phyloP scores from a whole-genome alignment of 2,888 invertebrate species.

The Netelia melanura region DNA sequence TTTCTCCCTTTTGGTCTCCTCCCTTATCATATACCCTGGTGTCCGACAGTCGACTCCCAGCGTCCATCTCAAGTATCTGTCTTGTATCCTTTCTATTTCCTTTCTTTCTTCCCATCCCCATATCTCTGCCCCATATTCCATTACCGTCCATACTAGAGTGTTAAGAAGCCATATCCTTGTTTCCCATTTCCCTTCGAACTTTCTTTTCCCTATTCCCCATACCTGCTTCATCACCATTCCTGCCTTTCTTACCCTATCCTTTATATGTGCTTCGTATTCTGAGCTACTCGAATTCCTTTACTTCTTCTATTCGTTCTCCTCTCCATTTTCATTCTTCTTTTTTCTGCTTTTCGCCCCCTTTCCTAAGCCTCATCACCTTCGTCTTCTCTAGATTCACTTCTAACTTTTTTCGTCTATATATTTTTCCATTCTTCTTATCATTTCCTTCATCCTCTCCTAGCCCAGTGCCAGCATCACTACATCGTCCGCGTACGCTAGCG shows the following conservation, averaged over 20 bases:
- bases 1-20: not conserved
- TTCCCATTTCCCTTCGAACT: not conserved
- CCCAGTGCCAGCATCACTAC: conserved; percentile 14
- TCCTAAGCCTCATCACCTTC: conserved; percentile 42
- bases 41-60: not conserved
- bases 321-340: conserved; percentile 48
- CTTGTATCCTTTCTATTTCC: not conserved
- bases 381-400: conserved; percentile 55
- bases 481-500: conserved; percentile 64
- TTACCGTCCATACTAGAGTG: not conserved
- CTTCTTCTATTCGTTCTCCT: conserved; percentile 50
- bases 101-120: not conserved
- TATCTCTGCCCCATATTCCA: not conserved
- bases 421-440: conserved; percentile 44
- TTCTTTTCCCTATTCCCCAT: not conserved
- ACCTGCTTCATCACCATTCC: not conserved
- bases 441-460: conserved; percentile 40
- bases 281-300: conserved; percentile 65
- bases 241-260: not conserved
- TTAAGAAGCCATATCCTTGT: not conserved
- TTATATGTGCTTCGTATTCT: conserved; percentile 2
- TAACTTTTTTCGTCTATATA: conserved; percentile 46
- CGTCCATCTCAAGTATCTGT: not conserved
- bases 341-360: not conserved
- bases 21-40: not conserved